Evolutionary conservation across 2,888 invertebrate species (phyloP), one percentile per base, ranked within the genome.

Genomic region (Leptura quadrifasciata): DNA sequence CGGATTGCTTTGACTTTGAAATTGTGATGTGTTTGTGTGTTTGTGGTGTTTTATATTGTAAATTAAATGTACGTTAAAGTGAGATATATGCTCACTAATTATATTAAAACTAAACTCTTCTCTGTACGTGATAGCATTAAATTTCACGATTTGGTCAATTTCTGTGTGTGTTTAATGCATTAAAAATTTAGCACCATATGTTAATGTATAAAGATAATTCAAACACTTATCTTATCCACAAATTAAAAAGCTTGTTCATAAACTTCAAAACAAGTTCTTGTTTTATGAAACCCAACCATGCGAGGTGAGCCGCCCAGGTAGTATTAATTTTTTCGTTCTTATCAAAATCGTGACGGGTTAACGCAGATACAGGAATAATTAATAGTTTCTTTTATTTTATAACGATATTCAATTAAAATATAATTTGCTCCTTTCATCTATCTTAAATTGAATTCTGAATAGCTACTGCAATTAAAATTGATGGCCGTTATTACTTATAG

Each of bases 381-480:
- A 77, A 77, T 77, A 69, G 77, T 75, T 69, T 75, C 68, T 77
- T 72, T 77, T 69, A 75, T 75, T 77, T 75, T 72, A 77, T 72
- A 77, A 47, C 69, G 68, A 57, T 75, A 72, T 77, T 75, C 75
- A 77, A 77, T 77, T 77, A 77, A 77, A 73, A 52, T 21, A 21
- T 21, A 65, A 60, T 60, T 71, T 60, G 47, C 24, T 61, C 12
- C 27, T 9, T 35, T 71, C 52, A 20, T 47, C 24, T 27, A 61
- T 47, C 52, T 52, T 17, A 24, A 24, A 47, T 20, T 24, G 52
- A 71, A 52, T 61, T 52, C 47, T 47, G 39, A 17, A 21, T 18
- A 47, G 70, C 70, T 70, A 70, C 70, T 47, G 60, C 70, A 12
- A 65, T 20, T 65, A 65, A 21, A 39, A 17, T 18, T 60, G n/a